Evolutionary conservation across 2,797 vertebrate genomes (phyloP), one percentile per base, ranked within the genome.

Genomic region (Anguilla anguilla): DNA sequence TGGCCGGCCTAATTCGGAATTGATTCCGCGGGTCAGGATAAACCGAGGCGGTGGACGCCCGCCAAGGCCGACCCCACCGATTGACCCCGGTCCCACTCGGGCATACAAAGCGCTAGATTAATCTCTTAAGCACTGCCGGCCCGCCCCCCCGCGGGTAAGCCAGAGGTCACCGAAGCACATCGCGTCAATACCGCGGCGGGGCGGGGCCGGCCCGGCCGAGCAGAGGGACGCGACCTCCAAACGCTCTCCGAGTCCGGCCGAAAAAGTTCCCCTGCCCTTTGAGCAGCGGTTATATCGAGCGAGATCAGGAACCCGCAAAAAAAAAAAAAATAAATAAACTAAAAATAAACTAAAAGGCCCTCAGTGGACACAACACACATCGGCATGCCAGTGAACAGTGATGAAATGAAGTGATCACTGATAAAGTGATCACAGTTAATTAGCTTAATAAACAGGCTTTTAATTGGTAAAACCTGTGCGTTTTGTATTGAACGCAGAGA

Each of bases 71-170:
- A 74, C 72, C 72, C 31, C 2, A 2, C 9, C 13, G 15, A 74
- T 74, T 39, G 28, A 67, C 72, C 72, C 67, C 28, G 1, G 7
- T 72, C 67, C 31, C 67, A 1, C 61, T 87, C 22, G 7, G 49
- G 81, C 81, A 43, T 61, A 17, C 49, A 13, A 72, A 84, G 51
- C 13, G 43, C 51, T n/a, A 77, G 67, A 87, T 87, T 87, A 85
- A 74, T 87, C 25, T 25, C 43, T 43, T 85, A 22, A 35, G 35
- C 17, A 11, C 72, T 74, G 72, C n/a, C 72, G 0, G 72, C 28
- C 28, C 25, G 64, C 22, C 31, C 55, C 15, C 35, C 85, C 25
- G 3, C 17, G 43, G n/a, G 67, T 2, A 25, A 35, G 67, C 28
- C 64, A 57, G 46, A 74, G 86, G 82, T 84, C 86, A 84, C 6